Conservation (phyloP, 2,797 vertebrate species). For the Gallinago stenura region DNA sequence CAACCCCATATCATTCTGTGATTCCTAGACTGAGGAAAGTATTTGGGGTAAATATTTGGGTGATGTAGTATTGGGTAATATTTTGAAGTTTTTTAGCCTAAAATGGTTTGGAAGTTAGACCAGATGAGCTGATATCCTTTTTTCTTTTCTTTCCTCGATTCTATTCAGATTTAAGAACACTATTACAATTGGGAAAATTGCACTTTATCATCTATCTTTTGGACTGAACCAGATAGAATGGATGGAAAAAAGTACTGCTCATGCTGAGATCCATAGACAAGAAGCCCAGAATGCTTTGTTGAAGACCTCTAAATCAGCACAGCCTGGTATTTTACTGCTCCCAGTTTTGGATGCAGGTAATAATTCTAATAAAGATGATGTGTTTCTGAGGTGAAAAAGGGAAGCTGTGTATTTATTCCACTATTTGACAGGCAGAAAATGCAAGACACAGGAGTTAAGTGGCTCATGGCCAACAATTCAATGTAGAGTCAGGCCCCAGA, state of each 20-base stretch:
- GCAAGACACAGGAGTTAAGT: not conserved
- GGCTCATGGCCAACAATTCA: not conserved
- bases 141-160: not conserved
- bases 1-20: too few relatives aligned
- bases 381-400: not conserved
- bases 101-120: not conserved
- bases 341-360: conserved; percentile 3
- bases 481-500: rapidly evolving
- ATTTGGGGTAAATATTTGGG: not conserved
- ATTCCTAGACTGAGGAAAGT: not conserved
- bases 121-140: not conserved
- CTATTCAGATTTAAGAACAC: not conserved
- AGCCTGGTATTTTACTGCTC: not conserved
- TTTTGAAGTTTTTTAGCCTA: not conserved
- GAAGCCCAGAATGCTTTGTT: not conserved
- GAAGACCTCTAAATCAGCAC: not conserved
- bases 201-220: not conserved
- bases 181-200: not conserved
- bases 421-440: not conserved
- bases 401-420: not conserved
- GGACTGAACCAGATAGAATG: not conserved
- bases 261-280: not conserved
- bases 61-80: not conserved
- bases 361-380: not conserved
- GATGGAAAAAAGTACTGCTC: not conserved